Conservation (phyloP, 2,797 vertebrate genomes). For the Erpetoichthys calabaricus region DNA sequence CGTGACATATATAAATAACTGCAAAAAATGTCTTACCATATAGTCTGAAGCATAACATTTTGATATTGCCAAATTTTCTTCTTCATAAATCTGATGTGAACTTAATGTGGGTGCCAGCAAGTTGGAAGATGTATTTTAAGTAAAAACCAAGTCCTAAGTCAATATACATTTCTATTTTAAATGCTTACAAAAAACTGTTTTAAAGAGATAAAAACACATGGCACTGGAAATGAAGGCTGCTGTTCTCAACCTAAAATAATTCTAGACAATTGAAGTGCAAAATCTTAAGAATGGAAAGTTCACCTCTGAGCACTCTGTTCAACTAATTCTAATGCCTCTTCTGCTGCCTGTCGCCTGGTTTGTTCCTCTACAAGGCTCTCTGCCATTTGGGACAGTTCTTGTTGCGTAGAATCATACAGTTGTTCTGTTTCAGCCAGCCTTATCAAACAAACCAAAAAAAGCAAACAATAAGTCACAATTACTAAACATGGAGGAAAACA, state of each 20-base stretch:
- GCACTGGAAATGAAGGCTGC: too few relatives aligned
- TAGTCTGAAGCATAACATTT: too few relatives aligned
- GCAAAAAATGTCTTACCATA: too few relatives aligned
- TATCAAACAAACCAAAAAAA: conserved; percentile 10
- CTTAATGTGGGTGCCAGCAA: too few relatives aligned
- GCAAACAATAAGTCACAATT: conserved; percentile 1
- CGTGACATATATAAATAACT: too few relatives aligned
- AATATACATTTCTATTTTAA: too few relatives aligned
- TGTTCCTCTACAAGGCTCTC: conserved; percentile 56
- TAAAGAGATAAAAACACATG: neutral
- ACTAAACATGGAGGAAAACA: rapidly evolving
- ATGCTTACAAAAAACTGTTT: too few relatives aligned
- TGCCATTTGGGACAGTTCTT: conserved; percentile 37
- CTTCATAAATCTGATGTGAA: too few relatives aligned
- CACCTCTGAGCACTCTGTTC: conserved; percentile 56
- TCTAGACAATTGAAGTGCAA: neutral
- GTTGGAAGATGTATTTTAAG: too few relatives aligned
- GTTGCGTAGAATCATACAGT: conserved; percentile 41
- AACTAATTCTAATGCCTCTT: conserved; percentile 57
- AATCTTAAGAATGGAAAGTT: neutral
- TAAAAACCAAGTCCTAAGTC: too few relatives aligned
- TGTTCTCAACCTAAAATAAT: neutral
- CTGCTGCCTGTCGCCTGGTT: conserved; percentile 51
- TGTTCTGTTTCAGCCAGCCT: conserved; percentile 67
- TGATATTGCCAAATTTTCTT: too few relatives aligned